Percentiles rank a stretch among this genome's conserved stretches.
Evolutionary conservation across 2,797 vertebrate species (phyloP).

Genomic region (Notoglanidium macrostoma): DNA sequence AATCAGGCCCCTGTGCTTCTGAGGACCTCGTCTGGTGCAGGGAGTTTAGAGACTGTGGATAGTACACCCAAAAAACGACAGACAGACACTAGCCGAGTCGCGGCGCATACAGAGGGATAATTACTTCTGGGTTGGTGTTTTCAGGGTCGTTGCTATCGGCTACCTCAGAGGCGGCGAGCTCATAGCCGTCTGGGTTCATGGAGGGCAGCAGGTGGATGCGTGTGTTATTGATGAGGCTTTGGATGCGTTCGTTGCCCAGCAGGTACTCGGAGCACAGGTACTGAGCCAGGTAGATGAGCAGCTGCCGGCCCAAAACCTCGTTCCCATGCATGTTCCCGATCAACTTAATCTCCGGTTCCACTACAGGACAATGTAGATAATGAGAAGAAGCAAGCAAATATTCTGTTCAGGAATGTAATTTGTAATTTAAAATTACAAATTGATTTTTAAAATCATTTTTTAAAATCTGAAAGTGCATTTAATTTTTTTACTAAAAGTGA

Average conservation of each 20-base stretch:
- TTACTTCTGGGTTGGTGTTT: constrained; percentile 80
- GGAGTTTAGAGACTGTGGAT: constrained; percentile 45
- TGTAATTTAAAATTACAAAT: background rate
- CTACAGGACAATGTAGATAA: constrained; percentile 66
- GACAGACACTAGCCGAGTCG: constrained; percentile 31
- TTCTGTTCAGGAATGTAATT: background rate
- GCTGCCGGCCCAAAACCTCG: constrained; percentile 90
- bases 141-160: constrained; percentile 78
- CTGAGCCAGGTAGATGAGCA: constrained; percentile 91
- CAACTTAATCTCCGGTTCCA: constrained; percentile 94
- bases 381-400: background rate
- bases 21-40: constrained; percentile 58
- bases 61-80: constrained; percentile 54
- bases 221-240: constrained; percentile 89
- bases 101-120: constrained; percentile 63
- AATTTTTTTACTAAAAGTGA: background rate
- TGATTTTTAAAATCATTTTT: background rate
- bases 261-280: constrained; percentile 93
- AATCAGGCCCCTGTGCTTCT: constrained; percentile 17
- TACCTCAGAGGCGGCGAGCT: constrained; percentile 93
- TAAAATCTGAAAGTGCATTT: background rate
- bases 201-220: constrained; percentile 93
- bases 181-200: constrained; percentile 97
- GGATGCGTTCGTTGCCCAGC: constrained; percentile 85
- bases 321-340: constrained; percentile 98